Evolutionary conservation across 2,797 vertebrate species (phyloP).

Genomic region (Chromis chromis): DNA sequence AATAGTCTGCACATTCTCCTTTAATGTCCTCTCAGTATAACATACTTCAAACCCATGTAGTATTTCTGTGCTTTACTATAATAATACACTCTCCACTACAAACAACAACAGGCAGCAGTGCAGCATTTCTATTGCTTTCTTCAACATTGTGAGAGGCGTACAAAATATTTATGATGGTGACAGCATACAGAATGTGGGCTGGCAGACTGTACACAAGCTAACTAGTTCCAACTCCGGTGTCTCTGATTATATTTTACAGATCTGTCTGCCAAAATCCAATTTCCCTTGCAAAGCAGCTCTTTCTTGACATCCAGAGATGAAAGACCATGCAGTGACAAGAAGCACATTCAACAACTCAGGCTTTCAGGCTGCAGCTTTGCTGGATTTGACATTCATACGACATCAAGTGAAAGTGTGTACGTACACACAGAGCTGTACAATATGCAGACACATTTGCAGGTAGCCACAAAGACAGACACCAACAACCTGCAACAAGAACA

Average conservation of each 20-base stretch:
- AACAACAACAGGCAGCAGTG: slow-evolving; percentile 17
- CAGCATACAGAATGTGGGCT: slow-evolving; percentile 70
- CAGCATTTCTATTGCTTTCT: slow-evolving; percentile 45
- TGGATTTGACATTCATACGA: slow-evolving; percentile 73
- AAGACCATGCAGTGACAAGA: slow-evolving; percentile 78
- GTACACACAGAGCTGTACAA: slow-evolving; percentile 32
- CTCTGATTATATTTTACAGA: slow-evolving; percentile 83
- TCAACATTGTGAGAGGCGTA: slow-evolving; percentile 49
- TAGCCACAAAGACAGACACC: slow-evolving; percentile 15
- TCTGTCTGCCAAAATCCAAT: slow-evolving; percentile 80
- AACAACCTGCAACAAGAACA: slow-evolving; percentile 11
- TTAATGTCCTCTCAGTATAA: slow-evolving; percentile 25
- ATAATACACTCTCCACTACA: slow-evolving; percentile 9
- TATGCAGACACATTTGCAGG: slow-evolving; percentile 38
- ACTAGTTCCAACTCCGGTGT: slow-evolving; percentile 70
- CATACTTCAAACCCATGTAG: slow-evolving; percentile 11
- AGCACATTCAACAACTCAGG: slow-evolving; percentile 73
- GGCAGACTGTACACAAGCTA: slow-evolving; percentile 72
- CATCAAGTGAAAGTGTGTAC: slow-evolving; percentile 58
- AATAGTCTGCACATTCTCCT: slow-evolving; percentile 31
- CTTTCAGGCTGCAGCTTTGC: slow-evolving; percentile 71
- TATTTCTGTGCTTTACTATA: slow-evolving; percentile 25
- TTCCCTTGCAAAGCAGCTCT: slow-evolving; percentile 83
- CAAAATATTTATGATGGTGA: slow-evolving; percentile 76
- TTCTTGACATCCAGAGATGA: slow-evolving; percentile 77